Evolutionary conservation across 1,140 invertebrate species (phyloP), one percentile per base, ranked within the genome.

Genomic region (Hydropsyche tenuis): DNA sequence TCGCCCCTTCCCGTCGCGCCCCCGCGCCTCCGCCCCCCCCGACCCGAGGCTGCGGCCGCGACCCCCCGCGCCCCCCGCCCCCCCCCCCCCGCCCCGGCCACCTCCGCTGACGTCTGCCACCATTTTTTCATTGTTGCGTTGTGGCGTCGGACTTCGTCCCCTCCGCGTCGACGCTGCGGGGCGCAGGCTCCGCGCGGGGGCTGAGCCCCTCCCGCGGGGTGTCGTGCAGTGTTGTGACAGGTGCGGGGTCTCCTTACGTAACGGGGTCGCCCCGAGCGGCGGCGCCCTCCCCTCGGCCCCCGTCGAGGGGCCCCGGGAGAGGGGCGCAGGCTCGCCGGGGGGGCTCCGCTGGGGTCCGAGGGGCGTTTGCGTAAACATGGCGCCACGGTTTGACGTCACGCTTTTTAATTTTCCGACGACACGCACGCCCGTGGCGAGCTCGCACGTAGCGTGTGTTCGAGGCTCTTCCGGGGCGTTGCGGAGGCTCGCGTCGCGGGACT

Each of bases 341-440:
- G 20, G 1, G 22, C 7, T 22, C 1, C 23, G 18, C 7, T 23
- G 56, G 4, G 12, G 56, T 25, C 22, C 20, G 11, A 5, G 4
- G 4, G 4, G 51, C 7, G 7, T 9, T 3, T 18, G 51, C 3
- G 2, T 65, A 65, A 65, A 60, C 56, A 60, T 60, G 56, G 56
- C 56, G 56, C 9, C 56, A 11, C 20, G 12, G 20, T 60, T 60
- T 60, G 56, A 60, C 56, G 56, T 60, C 56, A 60, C 56, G 56
- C 56, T 60, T 27, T 60, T 60, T 60, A 60, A 60, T 60, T 60
- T 60, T 27, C 3, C 22, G 23, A 25, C 7, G 22, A 27, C 48
- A 53, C 16, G 48, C 48, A 53, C 56, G 56, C 56, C 14, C 56
- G 56, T 12, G 22, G 22, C 22, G 56, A 23, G 3, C 30, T n/a